Base-by-base conservation (phyloP, 2,888 invertebrate species). In the Spicauda simplicius region DNA sequence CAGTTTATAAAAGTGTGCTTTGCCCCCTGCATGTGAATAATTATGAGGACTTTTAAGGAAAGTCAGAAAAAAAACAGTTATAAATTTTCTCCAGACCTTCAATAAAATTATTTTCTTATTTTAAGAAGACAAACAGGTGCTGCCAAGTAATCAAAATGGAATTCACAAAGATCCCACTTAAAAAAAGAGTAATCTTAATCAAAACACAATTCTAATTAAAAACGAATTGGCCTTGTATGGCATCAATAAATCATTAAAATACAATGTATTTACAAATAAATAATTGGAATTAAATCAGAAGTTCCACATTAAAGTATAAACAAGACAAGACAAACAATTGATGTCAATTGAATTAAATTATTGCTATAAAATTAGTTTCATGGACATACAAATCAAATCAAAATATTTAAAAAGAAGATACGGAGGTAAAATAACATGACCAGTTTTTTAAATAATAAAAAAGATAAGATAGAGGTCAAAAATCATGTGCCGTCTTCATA, bases 231-330 rank as follows among this genome's bases (percentile, higher is more conserved):
- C 65, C 65, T 59, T 58, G 19, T 59, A 60, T 60, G 59, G 65
- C 65, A 63, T 30, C 55, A 66, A 54, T 54, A 45, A 53, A 65
- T 59, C 41, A 65, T 65, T 59, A 65, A 65, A 66, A 59, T 66
- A 41, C 11, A 45, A 55, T 19, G 2, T 64, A 65, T 66, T 59
- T 66, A 66, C 65, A 66, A 66, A 66, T 66, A 66, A 66, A 66
- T 66, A 55, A 66, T 54, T 58, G 50, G 50, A 64, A 54, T 55
- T 0, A 48, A 54, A 66, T 30, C 41, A 58, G 41, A 59, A 54
- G 14, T 33, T 53, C 45, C 16, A 16, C 25, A 59, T 16, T 59
- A 18, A 4, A 18, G 0, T 18, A 10, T 7, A 18, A 19, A 57
- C 30, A 30, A 41, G 16, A 41, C 19, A 41, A 16, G 30, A 59